Evolutionary conservation across 2,113 vertebrate species (phyloP).

Genomic region (Chloebia gouldiae): DNA sequence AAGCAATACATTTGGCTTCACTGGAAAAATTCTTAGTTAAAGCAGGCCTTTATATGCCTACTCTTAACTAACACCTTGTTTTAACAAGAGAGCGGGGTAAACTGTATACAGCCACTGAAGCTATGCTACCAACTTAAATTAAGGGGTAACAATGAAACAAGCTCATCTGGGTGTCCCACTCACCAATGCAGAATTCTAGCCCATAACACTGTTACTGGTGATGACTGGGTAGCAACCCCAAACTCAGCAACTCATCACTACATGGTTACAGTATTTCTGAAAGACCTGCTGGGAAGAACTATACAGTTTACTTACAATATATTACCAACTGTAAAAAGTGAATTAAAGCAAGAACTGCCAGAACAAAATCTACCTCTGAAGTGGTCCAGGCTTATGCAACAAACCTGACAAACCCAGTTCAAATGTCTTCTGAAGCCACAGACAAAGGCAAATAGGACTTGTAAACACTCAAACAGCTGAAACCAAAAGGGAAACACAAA

Average conservation of each 20-base stretch:
- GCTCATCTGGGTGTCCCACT: neutral
- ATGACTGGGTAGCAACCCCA: neutral
- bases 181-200: rapidly evolving
- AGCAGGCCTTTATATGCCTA: neutral
- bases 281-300: neutral
- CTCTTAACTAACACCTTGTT: neutral
- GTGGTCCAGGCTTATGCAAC: neutral
- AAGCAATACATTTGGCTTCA: neutral
- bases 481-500: conserved; percentile 13
- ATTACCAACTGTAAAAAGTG: neutral
- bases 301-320: neutral
- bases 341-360: neutral
- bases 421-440: conserved; percentile 1
- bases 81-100: neutral
- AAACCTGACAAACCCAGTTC: neutral
- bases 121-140: neutral
- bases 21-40: neutral
- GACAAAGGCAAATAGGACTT: neutral
- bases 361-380: neutral
- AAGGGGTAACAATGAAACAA: neutral
- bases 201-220: rapidly evolving
- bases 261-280: neutral
- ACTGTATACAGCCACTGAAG: neutral
- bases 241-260: neutral
- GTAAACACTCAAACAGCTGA: conserved; percentile 1